Base-by-base conservation (phyloP, 2,888 invertebrate genomes). In the Dioctria rufipes region DNA sequence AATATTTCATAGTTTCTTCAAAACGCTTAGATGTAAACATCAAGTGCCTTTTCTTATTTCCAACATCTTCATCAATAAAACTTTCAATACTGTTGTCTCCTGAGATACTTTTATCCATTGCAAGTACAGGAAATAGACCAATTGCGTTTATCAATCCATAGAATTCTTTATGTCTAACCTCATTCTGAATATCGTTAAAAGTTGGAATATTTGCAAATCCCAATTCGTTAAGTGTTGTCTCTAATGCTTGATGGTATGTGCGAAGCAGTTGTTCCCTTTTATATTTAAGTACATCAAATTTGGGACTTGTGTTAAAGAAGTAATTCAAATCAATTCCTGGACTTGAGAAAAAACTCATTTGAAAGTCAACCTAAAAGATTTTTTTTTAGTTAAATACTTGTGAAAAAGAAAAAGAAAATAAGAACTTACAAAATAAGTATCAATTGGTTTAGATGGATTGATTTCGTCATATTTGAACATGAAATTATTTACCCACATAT, bases 401-500 rank as follows among this genome's bases (percentile, higher is more conserved):
- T 1, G 1, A 2, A 1, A 25, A 25, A 25, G 1, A 2, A 1
- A 25, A 25, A 25, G 25, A 25, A 25, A 25, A 25, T 25, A 25
- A 25, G 25, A 40, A 87, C 89, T 86, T 85, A 90, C 90, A 81
- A 90, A 89, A 82, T 86, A 86, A 9, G 89, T 86, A 42, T 90
- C 89, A 60, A 85, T 84, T 5, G 89, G 85, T 46, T 85, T 84
- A n/a, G 43, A 6, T 8, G 40, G 40, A 37, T 85, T 86, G 39
- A 85, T 81, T 13, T 86, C 83, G 81, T 88, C 84, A 82, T 90
- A 89, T 83, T 89, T 89, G 82, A 91, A 91, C 84, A 91, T 88
- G 84, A 91, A 88, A 83, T 91, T 91, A 82, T 91, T 91, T 0
- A 89, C 86, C 91, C 91, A 91, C 4, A 91, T 85, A 85, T 91